Percentiles rank a stretch among this genome's conserved stretches.
phyloP scores from a whole-genome alignment of 2,113 vertebrate genomes.

The Otus sunia region DNA sequence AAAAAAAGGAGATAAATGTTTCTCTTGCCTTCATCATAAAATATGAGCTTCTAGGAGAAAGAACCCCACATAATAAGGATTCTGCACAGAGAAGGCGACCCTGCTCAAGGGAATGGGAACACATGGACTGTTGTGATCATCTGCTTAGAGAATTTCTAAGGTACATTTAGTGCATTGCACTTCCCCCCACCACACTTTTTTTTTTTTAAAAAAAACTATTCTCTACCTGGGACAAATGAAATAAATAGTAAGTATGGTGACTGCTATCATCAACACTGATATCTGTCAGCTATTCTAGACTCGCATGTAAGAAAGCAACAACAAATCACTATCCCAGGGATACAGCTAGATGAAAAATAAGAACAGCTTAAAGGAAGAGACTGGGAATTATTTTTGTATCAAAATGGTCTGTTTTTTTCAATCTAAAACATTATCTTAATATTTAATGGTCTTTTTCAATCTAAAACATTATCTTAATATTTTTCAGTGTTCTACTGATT shows the following conservation, averaged over 20 bases:
- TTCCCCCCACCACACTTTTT: rapidly evolving
- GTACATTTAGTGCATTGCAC: background rate
- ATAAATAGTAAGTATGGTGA: background rate
- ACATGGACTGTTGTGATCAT: background rate
- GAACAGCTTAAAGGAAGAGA: background rate
- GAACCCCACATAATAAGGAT: background rate
- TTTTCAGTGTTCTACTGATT: background rate
- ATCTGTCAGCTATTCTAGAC: background rate
- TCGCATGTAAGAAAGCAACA: background rate
- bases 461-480: background rate
- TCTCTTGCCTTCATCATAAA: background rate
- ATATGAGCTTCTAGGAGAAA: background rate
- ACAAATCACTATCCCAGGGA: background rate
- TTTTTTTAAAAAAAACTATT: background rate
- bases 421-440: background rate
- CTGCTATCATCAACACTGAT: background rate
- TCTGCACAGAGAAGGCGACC: background rate
- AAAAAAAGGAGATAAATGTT: background rate
- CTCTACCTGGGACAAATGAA: background rate
- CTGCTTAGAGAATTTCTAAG: background rate
- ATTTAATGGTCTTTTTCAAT: background rate
- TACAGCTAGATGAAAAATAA: background rate
- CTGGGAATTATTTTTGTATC: background rate
- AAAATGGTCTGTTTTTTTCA: background rate
- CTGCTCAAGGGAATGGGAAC: background rate